phyloP scores from a whole-genome alignment of 2,113 vertebrate genomes.

The Picathartes gymnocephalus region DNA sequence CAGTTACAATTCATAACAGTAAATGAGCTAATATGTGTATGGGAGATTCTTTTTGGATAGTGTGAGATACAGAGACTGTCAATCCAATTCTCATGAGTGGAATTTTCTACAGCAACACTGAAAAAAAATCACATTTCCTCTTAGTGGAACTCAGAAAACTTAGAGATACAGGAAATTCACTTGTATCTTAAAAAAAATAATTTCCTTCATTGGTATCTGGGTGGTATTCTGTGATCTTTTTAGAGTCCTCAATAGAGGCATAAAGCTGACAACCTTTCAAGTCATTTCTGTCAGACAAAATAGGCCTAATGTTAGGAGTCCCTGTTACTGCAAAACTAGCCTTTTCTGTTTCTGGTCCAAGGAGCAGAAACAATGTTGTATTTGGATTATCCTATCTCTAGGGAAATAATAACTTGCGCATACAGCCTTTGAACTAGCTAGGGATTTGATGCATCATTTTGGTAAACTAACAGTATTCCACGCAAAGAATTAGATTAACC shows the following conservation, averaged over 20 bases:
- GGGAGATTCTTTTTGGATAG: neutral
- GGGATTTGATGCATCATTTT: neutral
- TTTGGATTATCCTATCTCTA: constrained; percentile 23
- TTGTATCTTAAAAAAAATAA: neutral
- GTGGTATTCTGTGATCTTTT: neutral
- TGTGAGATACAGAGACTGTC: neutral
- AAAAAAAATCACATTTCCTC: neutral
- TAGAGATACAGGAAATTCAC: neutral
- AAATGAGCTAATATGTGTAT: constrained; percentile 26
- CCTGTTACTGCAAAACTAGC: neutral
- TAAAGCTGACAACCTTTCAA: neutral
- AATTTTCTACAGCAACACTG: neutral
- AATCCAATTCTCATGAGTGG: neutral
- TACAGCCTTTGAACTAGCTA: neutral
- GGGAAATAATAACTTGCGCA: neutral
- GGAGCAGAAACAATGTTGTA: constrained; percentile 35
- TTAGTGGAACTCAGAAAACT: neutral
- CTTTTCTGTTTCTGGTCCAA: constrained; percentile 28
- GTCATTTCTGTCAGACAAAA: neutral
- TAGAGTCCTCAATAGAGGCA: neutral
- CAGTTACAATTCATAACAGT: constrained; percentile 15
- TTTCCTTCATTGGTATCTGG: neutral
- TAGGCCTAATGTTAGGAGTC: neutral
- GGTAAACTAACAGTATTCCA: neutral
- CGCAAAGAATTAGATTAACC: neutral